Evolutionary conservation across 2,888 invertebrate genomes (phyloP), one percentile per base, ranked within the genome.

Genomic region (Agapostemon virescens): DNA sequence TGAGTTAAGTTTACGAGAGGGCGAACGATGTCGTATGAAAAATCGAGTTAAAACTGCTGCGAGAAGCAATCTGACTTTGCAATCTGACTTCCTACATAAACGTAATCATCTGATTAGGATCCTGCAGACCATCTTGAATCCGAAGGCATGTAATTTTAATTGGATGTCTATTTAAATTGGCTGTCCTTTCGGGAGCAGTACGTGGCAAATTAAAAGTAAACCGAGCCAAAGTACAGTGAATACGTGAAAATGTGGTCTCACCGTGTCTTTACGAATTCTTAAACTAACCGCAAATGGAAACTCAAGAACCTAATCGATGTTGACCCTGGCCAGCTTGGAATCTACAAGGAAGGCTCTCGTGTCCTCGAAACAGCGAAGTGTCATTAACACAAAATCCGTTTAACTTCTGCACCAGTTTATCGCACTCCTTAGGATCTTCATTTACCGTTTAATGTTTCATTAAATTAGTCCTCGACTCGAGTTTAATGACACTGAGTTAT

Each of bases 401-500:
- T 61, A 61, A 61, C 61, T 61, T 61, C 33, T 20, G 61, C 61
- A 33, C 61, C 4, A 61, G 61, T 33, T 30, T 30, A 20, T 33
- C 61, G 61, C 33, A 33, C 61, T 33, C 33, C 30, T 30, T 33
- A 33, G 61, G 61, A 61, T 45, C 67, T 76, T 78, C 45, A 71
- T 6, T 61, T 61, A 61, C 1, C 30, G 61, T 61, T 61, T 61
- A 61, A 61, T 61, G 33, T 33, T 33, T 33, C 61, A 61, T 61
- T 61, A 33, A 61, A 61, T 61, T 20, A 33, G 61, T 20, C 61
- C 61, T 20, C 20, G 33, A 61, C 11, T 61, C 33, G 9, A 61
- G 61, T 33, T 33, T 61, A 33, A 33, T 2, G 58, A 2, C 58
- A 17, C 20, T 2, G 11, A 33, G 30, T 33, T 33, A 26, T 61